Base-by-base conservation (phyloP, 2,113 vertebrate genomes). In the Serilophus lunatus region DNA sequence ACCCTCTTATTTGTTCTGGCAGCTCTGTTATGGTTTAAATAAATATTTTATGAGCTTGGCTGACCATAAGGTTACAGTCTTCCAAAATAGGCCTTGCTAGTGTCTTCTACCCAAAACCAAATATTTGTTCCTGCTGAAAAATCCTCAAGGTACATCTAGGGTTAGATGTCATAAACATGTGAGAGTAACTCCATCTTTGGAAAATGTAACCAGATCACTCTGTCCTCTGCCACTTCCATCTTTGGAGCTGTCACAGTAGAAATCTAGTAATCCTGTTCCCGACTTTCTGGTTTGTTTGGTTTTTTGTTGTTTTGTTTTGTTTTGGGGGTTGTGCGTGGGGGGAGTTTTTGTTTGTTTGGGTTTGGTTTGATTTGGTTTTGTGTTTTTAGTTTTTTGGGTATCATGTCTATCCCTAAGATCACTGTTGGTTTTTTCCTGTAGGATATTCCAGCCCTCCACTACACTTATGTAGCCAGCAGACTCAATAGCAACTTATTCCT, bases 21-120 rank as follows among this genome's bases (percentile, higher is more conserved):
- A 96, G 74, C 49, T 82, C 51, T 60, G 17, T 51, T 90, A 78
- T 93, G 57, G 56, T 90, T 94, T 95, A 89, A 91, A 94, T 90
- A 91, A 85, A 31, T 6, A 13, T 95, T 91, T 95, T 94, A 89
- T 53, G 49, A 94, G 44, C 22, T 91, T 93, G 85, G 78, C 81
- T 94, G 82, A 69, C 76, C 12, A 0, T 59, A 80, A 95, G 26
- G 19, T 13, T 77, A 65, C 1, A 69, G 44, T 31, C 71, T 88
- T 95, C 74, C 57, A 88, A 51, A 91, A 82, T 85, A 88, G 31
- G 66, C 45, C 56, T 94, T 79, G 24, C 35, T 72, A 22, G 22
- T 68, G 36, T 76, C 35, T 87, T 88, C 31, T 71, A 57, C 78
- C 12, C 17, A 18, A 45, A 80, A 22, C 91, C 3, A 77, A 80